Evolutionary conservation across 2,888 invertebrate species (phyloP), one percentile per base, ranked within the genome.

Genomic region (Xylophagus ater): DNA sequence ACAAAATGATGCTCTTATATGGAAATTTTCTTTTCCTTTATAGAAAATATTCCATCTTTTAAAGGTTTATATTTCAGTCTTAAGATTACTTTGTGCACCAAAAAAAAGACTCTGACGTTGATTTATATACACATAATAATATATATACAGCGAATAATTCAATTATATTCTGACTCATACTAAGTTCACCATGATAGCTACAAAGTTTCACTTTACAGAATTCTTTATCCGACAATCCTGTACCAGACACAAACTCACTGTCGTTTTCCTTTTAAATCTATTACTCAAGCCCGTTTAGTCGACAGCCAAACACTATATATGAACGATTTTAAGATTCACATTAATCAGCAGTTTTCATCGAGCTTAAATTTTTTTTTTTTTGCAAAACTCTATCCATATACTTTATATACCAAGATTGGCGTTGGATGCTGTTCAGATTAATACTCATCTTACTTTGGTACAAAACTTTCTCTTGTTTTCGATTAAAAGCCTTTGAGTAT

Each of bases 111-210:
- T n/a, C n/a, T n/a, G n/a, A n/a, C n/a, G n/a, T n/a, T n/a, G n/a
- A n/a, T n/a, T n/a, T n/a, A n/a, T n/a, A n/a, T n/a, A n/a, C n/a
- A n/a, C n/a, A n/a, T n/a, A n/a, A n/a, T n/a, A n/a, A n/a, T n/a
- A n/a, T n/a, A n/a, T n/a, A n/a, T n/a, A n/a, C 24, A 37, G 37
- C 37, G 37, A 31, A 31, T 37, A 37, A 37, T 37, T 37, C 23
- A 30, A 37, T 37, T 37, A 15, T 18, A 8, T 37, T 21, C 37
- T 37, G 37, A 37, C 37, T 37, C 37, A 31, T 37, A n/a, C n/a
- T n/a, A 31, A 37, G 37, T 37, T 30, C 20, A 20, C 29, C 36
- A 29, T 29, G 36, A 26, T 33, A 33, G 20, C 24, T 7, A 24
- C 14, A 19, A 37, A 31, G 13, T 31, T 30, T 37, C 14, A 7